Conservation (phyloP, 2,888 invertebrate genomes). For the Tolmerus cingulatus region DNA sequence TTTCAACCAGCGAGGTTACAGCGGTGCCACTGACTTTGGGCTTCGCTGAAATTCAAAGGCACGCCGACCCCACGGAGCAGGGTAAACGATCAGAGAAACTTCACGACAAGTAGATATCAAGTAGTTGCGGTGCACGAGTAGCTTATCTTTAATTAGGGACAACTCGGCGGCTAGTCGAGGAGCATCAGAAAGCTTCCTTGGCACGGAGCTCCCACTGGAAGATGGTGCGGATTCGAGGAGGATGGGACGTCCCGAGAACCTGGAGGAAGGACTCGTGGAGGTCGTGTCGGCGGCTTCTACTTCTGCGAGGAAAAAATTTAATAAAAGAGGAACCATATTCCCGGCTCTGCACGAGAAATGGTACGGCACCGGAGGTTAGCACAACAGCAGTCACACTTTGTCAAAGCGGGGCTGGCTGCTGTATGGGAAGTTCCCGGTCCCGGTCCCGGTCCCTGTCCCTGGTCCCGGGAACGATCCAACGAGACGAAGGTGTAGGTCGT, state of each 20-base stretch:
- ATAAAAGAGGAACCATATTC: not conserved
- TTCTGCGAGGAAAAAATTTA: not conserved
- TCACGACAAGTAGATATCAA: constrained; percentile 24
- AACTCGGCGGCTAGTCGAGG: not conserved
- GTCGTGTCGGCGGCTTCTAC: not conserved
- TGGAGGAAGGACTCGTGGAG: not conserved
- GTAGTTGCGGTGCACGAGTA: constrained; percentile 13
- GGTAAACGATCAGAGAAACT: not conserved
- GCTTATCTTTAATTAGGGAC: constrained; percentile 31
- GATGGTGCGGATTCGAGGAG: not conserved
- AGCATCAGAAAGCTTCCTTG: not conserved
- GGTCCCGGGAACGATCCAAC: not conserved
- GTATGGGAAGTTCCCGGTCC: not conserved
- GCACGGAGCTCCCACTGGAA: not conserved
- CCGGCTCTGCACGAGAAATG: not conserved
- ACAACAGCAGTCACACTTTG: not conserved
- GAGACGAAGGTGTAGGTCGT: not conserved
- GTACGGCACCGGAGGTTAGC: not conserved
- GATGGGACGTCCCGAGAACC: not conserved
- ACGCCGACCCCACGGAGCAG: not conserved
- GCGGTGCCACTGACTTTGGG: constrained; percentile 2
- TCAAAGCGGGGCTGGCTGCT: not conserved
- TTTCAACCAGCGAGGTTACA: not conserved
- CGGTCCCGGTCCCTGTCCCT: not conserved
- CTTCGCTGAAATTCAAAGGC: not conserved